phyloP scores from a whole-genome alignment of 2,888 invertebrate species.

The Carterocephalus palaemon region DNA sequence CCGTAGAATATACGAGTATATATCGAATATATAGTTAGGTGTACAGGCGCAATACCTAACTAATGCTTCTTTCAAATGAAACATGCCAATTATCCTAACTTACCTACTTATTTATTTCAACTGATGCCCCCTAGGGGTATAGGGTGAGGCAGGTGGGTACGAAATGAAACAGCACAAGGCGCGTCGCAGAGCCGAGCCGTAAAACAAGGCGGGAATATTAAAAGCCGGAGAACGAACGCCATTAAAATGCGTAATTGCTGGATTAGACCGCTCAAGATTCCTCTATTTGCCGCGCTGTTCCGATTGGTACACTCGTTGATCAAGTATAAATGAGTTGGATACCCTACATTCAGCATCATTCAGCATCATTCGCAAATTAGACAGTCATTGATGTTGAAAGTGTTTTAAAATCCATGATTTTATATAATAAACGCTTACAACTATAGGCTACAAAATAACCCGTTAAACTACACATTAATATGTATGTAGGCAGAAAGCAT shows the following conservation, averaged over 20 bases:
- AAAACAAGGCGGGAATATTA: slow-evolving; percentile 77
- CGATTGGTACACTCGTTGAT: slow-evolving; percentile 1
- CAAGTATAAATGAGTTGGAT: no score
- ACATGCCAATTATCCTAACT: neutral
- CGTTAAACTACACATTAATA: no score
- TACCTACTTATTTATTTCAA: neutral
- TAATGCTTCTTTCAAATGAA: neutral
- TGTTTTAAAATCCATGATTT: no score
- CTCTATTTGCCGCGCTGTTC: slow-evolving; percentile 52
- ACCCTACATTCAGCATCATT: no score
- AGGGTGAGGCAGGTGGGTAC: neutral
- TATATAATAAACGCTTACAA: no score
- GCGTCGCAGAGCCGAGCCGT: slow-evolving; percentile 52
- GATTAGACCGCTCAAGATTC: slow-evolving; percentile 77
- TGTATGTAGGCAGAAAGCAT: no score
- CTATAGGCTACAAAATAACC: no score
- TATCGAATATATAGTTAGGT: neutral
- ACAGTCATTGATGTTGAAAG: no score
- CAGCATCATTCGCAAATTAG: no score
- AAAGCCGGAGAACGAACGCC: slow-evolving; percentile 68
- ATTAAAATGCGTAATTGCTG: slow-evolving; percentile 79
- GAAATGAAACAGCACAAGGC: slow-evolving; percentile 18
- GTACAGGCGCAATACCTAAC: neutral
- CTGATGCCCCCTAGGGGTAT: neutral
- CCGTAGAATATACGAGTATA: no score